A percentile compares a stretch with the other conserved stretches of the same genome.
These are phyloP conservation scores for Dendrocopos noguchii DNA, from an alignment of 2,113 vertebrate genomes.

Conservation along the genomic window DNA sequence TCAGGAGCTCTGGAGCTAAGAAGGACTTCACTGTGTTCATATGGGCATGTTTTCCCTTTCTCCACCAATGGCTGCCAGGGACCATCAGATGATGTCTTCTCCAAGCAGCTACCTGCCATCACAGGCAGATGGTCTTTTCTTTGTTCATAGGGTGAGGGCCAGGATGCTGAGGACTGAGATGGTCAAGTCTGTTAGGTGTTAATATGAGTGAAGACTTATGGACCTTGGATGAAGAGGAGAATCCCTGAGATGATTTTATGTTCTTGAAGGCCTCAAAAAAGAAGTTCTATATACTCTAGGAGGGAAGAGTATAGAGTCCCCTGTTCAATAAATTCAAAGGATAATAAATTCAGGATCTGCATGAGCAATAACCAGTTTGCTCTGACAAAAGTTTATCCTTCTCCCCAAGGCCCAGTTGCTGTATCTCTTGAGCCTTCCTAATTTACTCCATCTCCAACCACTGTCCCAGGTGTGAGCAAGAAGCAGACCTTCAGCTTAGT, in stretches of 20 bases:
- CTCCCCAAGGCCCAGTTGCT: neutral
- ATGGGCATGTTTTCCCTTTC: neutral
- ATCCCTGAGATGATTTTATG: neutral
- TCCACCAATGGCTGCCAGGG: neutral
- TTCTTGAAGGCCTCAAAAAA: neutral
- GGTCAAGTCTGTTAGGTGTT: neutral
- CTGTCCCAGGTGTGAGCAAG: neutral
- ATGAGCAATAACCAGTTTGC: neutral
- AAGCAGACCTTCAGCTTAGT: neutral
- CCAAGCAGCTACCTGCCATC: neutral
- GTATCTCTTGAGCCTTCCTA: neutral
- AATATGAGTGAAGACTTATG: neutral
- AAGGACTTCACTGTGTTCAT: neutral
- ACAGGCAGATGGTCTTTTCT: neutral
- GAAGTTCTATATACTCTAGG: neutral
- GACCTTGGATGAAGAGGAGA: neutral
- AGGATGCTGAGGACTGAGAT: neutral
- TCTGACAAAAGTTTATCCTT: neutral
- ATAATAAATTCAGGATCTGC: neutral
- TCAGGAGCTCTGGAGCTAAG: neutral
- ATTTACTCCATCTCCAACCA: neutral
- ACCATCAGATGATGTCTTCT: fast-evolving
- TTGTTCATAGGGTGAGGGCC: neutral
- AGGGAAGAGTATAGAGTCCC: neutral
- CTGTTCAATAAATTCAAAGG: neutral